A percentile compares a stretch with the other conserved stretches of the same genome.
These are phyloP conservation scores for Pogonomyrmex californicus DNA, from an alignment of 1,140 invertebrate species.

Conservation along the genomic window DNA sequence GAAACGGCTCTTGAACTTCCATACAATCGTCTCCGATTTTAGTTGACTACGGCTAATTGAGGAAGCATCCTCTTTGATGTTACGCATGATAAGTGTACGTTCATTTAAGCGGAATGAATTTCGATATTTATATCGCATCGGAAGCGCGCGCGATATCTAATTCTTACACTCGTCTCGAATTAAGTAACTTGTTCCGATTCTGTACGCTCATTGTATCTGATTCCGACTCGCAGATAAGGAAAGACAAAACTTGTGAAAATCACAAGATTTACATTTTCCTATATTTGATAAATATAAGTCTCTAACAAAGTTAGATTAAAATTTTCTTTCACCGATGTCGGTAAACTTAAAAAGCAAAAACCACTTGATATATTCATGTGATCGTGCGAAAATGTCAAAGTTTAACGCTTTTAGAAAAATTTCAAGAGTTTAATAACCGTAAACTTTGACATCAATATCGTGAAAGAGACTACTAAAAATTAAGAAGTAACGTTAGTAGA, in stretches of 20 bases:
- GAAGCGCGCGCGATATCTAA: background rate
- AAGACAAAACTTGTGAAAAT: background rate
- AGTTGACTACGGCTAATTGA: constrained; percentile 51
- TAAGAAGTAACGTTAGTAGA: background rate
- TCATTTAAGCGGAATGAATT: background rate
- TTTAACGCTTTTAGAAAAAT: background rate
- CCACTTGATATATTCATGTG: background rate
- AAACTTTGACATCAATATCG: background rate
- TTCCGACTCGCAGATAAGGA: background rate
- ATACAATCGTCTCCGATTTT: constrained; percentile 52
- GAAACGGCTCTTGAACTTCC: constrained; percentile 43
- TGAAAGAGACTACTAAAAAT: constrained; percentile 1
- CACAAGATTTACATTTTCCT: background rate
- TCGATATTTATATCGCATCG: background rate
- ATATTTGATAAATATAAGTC: background rate
- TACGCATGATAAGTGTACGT: constrained; percentile 2
- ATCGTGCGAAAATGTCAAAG: background rate
- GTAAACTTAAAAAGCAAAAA: background rate
- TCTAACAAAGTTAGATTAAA: constrained; percentile 24
- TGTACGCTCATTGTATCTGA: background rate
- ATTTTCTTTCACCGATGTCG: background rate
- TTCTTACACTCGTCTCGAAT: background rate
- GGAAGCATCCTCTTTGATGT: constrained; percentile 34
- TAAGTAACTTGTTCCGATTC: background rate
- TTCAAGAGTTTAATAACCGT: background rate